Percentiles rank a stretch among this genome's conserved stretches.
Conservation (phyloP, 2,888 invertebrate species). For the Diaphora mendica region DNA sequence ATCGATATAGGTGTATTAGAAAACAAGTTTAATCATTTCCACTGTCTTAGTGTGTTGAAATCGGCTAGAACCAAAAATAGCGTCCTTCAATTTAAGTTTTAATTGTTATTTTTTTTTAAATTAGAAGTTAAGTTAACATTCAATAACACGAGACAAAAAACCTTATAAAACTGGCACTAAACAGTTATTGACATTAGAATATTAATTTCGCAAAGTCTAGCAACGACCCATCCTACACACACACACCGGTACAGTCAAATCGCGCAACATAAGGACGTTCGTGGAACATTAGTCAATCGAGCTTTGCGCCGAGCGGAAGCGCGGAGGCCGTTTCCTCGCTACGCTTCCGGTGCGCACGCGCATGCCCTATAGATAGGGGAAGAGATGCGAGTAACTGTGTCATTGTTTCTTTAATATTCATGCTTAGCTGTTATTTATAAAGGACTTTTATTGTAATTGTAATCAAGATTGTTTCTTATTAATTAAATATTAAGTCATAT, state of each 20-base stretch:
- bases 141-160: background rate
- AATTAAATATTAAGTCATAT: background rate
- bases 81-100: no score
- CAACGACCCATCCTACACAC: background rate
- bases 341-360: slow-evolving; percentile 57
- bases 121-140: background rate
- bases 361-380: slow-evolving; percentile 22
- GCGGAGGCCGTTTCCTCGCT: slow-evolving; percentile 67
- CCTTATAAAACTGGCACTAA: background rate
- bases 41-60: no score
- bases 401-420: background rate
- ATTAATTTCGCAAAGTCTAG: slow-evolving; percentile 6
- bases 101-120: no score
- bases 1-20: no score
- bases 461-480: background rate
- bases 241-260: background rate
- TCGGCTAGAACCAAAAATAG: no score
- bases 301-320: slow-evolving; percentile 53
- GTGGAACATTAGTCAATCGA: slow-evolving; percentile 35
- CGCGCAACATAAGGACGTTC: slow-evolving; percentile 14
- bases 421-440: background rate
- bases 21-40: no score
- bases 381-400: slow-evolving; percentile 3
- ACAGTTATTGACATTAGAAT: background rate
- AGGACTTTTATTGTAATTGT: background rate